Base-by-base conservation (phyloP, 2,113 vertebrate species). In the Nothobranchius kuhntae region DNA sequence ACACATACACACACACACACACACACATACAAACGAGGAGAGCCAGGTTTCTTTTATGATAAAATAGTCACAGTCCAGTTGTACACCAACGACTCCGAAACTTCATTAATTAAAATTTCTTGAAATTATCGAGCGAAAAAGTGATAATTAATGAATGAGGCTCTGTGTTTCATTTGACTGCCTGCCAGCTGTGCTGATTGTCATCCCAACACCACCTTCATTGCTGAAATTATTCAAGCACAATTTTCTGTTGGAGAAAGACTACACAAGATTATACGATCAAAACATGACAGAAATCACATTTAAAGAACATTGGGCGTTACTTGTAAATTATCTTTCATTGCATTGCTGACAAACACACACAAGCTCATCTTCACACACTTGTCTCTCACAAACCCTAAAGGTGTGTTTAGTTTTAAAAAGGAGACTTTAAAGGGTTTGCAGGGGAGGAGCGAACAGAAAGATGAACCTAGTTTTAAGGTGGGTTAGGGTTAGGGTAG, bases 101-200 rank as follows among this genome's bases (percentile, higher is more conserved):
- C 73, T 58, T 13, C 36, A 69, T 71, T 36, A 17, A 73, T 82
- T 70, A 59, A 36, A 53, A 59, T 69, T 73, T 69, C 60, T 47
- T 59, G 48, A 76, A 57, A 57, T 60, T 44, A 80, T 44, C 30
- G 66, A 57, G 61, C 46, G 42, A 61, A 65, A 68, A 74, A 77
- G 76, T 73, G 65, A 76, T 85, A 82, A 82, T 74, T 67, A 80
- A 82, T 50, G n/a, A 67, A 61, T 46, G 44, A 78, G 71, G 54
- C 48, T 62, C 42, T 48, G 71, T 61, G 71, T 83, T 72, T 86
- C 48, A 11, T 82, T 79, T 70, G 66, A 55, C 80, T 45, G 65
- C 63, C 80, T 64, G 42, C 66, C 75, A 75, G 73, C 81, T 86
- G 83, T 69, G 77, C 72, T 52, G 46, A 57, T 69, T 75, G 74